Evolutionary conservation across 2,888 invertebrate genomes (phyloP).

Genomic region (Malachius bipustulatus): DNA sequence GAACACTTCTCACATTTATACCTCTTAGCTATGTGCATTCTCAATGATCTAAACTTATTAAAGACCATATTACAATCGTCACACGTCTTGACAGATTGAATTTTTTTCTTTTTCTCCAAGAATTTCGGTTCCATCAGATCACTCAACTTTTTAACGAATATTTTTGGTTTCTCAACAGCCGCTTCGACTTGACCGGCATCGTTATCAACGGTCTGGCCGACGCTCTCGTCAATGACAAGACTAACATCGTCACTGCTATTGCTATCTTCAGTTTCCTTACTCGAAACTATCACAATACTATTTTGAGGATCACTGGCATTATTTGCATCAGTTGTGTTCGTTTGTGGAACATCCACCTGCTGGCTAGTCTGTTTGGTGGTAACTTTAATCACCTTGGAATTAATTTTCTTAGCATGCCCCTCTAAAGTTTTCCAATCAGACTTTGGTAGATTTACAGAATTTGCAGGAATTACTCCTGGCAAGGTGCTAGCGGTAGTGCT

Average conservation of each 20-base stretch:
- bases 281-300: not conserved
- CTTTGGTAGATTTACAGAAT: too few relatives aligned
- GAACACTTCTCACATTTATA: constrained; percentile 13
- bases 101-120: constrained; percentile 10
- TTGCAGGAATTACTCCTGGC: too few relatives aligned
- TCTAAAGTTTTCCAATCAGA: not conserved
- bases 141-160: constrained; percentile 15
- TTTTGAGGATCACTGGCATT: not conserved
- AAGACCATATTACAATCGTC: constrained; percentile 13
- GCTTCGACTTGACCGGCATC: not conserved
- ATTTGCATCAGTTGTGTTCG: not conserved
- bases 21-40: constrained; percentile 1
- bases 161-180: constrained; percentile 14
- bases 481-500: not conserved
- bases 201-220: not conserved
- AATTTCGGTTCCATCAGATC: constrained; percentile 13
- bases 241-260: not conserved
- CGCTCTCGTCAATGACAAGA: not conserved
- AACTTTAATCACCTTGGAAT: not conserved
- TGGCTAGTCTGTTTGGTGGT: not conserved
- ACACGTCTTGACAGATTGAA: constrained; percentile 15
- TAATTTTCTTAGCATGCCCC: not conserved
- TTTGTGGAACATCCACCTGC: not conserved
- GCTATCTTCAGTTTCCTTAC: not conserved
- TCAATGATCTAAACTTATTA: constrained; percentile 8